Evolutionary conservation across 2,797 vertebrate species (phyloP), one percentile per base, ranked within the genome.

Genomic region (Acanthis flammea): DNA sequence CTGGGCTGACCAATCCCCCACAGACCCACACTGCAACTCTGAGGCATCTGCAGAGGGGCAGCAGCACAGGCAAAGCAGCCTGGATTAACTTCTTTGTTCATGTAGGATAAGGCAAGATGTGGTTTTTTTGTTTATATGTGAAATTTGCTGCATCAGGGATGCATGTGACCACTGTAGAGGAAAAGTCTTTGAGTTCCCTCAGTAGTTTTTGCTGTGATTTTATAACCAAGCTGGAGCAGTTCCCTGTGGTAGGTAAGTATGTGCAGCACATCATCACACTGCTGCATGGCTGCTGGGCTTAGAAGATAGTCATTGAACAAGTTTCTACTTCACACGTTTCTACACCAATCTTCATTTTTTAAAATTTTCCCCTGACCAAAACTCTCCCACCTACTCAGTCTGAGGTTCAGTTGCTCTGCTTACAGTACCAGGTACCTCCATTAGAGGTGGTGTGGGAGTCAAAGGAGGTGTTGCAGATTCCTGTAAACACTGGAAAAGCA

Each of bases 101-200:
- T 15, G 1, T 6, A 14, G 35, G 19, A 3, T 39, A 39, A 70
- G 48, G 54, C 33, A 30, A 66, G 35, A 22, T 17, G 19, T 9
- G 41, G 0, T 1, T 35, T 28, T 54, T 33, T 48, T 31, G 22
- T 47, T 88, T 18, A 23, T 35, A 51, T 3, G 12, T 19, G 30
- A 57, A 22, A 18, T 23, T 12, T 82, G 42, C 67, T 54, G 51
- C 41, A n/a, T 55, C 39, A n/a, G 71, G n/a, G 53, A 6, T 10
- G 0, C 2, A 2, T 27, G 51, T 25, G 63, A 31, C 18, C 1
- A 0, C 61, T 19, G 12, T 6, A 33, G 48, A 31, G 30, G n/a
- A 30, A 30, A 73, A 66, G 53, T 16, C 54, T 71, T 71, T 8
- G 39, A 30, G 47, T 35, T 73, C 21, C 47, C 25, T 58, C 33